Evolutionary conservation across 2,888 invertebrate species (phyloP).

Genomic region (Ophonus ardosiacus): DNA sequence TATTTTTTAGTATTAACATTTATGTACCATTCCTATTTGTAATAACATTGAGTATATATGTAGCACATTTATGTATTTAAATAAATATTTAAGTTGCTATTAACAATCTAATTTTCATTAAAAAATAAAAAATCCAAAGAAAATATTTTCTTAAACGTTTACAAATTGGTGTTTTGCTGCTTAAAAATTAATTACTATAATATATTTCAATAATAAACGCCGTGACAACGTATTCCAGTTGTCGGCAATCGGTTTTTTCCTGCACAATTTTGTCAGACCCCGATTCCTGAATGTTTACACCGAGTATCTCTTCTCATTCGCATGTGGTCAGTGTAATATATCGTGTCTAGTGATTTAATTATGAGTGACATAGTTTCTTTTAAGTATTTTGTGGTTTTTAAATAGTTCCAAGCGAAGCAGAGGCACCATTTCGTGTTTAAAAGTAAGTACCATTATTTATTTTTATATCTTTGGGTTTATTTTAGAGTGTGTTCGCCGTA

Average conservation of each 20-base stretch:
- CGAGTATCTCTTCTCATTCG: neutral
- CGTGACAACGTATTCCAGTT: conserved; percentile 42
- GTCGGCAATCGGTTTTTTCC: conserved; percentile 36
- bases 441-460: conserved; percentile 51
- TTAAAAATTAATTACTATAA: conserved; percentile 52
- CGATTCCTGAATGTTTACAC: neutral
- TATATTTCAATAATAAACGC: conserved; percentile 60
- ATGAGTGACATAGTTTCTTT: conserved; percentile 42
- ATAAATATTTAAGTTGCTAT: conserved; percentile 40
- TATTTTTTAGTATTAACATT: conserved; percentile 51
- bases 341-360: conserved; percentile 41
- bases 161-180: conserved; percentile 74
- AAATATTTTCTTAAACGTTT: conserved; percentile 74
- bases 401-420: conserved; percentile 4
- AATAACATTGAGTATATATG: conserved; percentile 34
- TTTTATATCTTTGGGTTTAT: conserved; percentile 36
- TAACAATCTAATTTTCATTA: neutral
- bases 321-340: conserved; percentile 20
- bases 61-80: conserved; percentile 31
- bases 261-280: neutral
- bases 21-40: conserved; percentile 61
- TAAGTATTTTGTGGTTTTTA: conserved; percentile 44
- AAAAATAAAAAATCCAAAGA: conserved; percentile 34
- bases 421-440: conserved; percentile 43
- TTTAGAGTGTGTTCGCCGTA: conserved; percentile 28